Evolutionary conservation across 1,140 invertebrate species (phyloP).

Genomic region (Apis florea): DNA sequence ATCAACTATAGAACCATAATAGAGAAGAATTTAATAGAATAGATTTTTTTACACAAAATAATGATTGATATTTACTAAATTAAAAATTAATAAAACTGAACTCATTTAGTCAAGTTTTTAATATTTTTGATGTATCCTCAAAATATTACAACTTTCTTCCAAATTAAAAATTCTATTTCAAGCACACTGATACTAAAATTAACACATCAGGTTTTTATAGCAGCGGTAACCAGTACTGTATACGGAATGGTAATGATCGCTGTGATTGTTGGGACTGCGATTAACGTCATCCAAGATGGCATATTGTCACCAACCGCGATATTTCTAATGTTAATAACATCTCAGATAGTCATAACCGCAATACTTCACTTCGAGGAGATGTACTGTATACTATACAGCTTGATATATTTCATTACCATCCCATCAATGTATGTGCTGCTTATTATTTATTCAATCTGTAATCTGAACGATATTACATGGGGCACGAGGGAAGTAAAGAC

Average conservation of each 20-base stretch:
- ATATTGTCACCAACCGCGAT: slow-evolving; percentile 80
- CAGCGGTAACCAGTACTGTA: slow-evolving; percentile 82
- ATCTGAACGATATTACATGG: slow-evolving; percentile 85
- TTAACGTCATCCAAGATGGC: slow-evolving; percentile 81
- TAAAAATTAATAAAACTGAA: too few relatives aligned
- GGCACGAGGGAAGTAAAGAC: slow-evolving; percentile 83
- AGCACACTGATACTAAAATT: not conserved
- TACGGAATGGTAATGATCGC: slow-evolving; percentile 87
- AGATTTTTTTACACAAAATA: too few relatives aligned
- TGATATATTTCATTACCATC: slow-evolving; percentile 85
- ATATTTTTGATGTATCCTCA: too few relatives aligned
- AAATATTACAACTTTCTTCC: too few relatives aligned
- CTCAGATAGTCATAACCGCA: slow-evolving; percentile 80
- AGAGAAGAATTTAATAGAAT: too few relatives aligned
- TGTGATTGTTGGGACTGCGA: slow-evolving; percentile 83
- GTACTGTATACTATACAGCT: slow-evolving; percentile 81
- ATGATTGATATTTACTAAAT: too few relatives aligned
- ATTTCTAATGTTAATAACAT: slow-evolving; percentile 79
- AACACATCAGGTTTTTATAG: slow-evolving; percentile 79
- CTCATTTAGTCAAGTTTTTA: too few relatives aligned
- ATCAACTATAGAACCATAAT: too few relatives aligned
- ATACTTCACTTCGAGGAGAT: slow-evolving; percentile 84
- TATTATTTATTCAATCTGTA: slow-evolving; percentile 85
- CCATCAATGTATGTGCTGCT: slow-evolving; percentile 86
- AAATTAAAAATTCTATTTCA: too few relatives aligned